Base-by-base conservation (phyloP, 2,888 invertebrate genomes). In the Pammene fasciana region DNA sequence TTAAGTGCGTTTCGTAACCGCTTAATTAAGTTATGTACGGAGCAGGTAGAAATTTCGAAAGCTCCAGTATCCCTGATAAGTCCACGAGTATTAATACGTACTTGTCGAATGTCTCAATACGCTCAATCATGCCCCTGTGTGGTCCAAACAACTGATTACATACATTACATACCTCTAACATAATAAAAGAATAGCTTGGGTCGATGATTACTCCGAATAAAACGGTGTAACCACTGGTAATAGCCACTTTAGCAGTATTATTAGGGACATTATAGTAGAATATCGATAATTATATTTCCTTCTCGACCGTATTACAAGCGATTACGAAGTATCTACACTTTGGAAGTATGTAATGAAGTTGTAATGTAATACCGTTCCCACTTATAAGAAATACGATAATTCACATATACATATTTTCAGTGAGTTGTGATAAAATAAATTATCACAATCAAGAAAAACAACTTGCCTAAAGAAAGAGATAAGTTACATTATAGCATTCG, bases 91-190 rank as follows among this genome's bases (percentile, higher is more conserved):
- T 86, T 86, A 82, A 85, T 85, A 83, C 80, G 76, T 81, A 86
- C 83, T 81, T 83, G 77, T 81, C 76, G 79, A 82, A 87, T 89
- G 87, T 89, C 89, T 65, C 68, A 70, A 70, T 65, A 65, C 65
- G 59, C 65, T 92, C 91, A 89, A 92, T 91, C 89, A 89, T 79
- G 76, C 76, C 75, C 77, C 81, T 87, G 92, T 91, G 92, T 90
- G 92, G 92, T 90, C 92, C 78, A 74, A 66, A 78, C 78, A 80
- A 80, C 79, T 85, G 79, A 89, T 90, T 89, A 90, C 83, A 84
- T 79, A 80, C 78, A 70, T 70, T 70, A 70, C 59, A 65, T 65
- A 65, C 70, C 65, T 65, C 65, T 65, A 65, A 70, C 65, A 70
- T 65, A 70, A 70, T 70, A 70, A 65, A 65, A 70, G 70, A 70